Evolutionary conservation across 1,140 invertebrate genomes (phyloP), one percentile per base, ranked within the genome.

Genomic region (Macrobrachium nipponense): DNA sequence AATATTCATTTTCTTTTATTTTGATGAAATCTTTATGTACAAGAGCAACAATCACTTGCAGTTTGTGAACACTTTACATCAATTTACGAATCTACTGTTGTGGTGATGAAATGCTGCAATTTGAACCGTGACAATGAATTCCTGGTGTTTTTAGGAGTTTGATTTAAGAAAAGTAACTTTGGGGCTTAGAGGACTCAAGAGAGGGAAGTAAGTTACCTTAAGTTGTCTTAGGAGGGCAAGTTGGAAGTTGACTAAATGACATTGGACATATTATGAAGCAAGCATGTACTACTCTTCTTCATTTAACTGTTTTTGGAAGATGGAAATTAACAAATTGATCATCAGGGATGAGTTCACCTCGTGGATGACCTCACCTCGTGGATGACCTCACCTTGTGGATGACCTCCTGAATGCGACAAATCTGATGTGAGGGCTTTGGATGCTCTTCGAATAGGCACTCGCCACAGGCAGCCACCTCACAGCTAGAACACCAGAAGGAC

Each of bases 391-490:
- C 81, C 60, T 82, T 17, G 17, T 75, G 17, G 5, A 82, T 18
- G 20, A 82, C 81, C 17, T 82, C 81, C 27, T 62, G 51, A 36
- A 82, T 62, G 23, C 70, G 66, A 20, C 81, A 82, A 12, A 75
- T 73, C 17, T 66, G 11, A 58, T 82, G 81, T 2, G 10, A 6
- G 18, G 72, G 51, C 11, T 60, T 20, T 15, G 86, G 86, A 64
- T 87, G 86, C 23, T 43, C 23, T 10, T 87, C 86, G 44, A 79
- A 87, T 23, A 87, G 75, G 44, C 86, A 87, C 36, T 87, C 86
- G 5, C 86, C 86, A 20, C 86, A 87, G 0, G 64, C 80, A 2
- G 86, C 72, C 27, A 51, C 75, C 51, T 87, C 86, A 61, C 86
- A 87, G 18, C 51, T 68, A 10, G 51, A 27, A 60, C 86, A 87